Evolutionary conservation across 1,140 invertebrate species (phyloP), one percentile per base, ranked within the genome.

Genomic region (Globodera rostochiensis): DNA sequence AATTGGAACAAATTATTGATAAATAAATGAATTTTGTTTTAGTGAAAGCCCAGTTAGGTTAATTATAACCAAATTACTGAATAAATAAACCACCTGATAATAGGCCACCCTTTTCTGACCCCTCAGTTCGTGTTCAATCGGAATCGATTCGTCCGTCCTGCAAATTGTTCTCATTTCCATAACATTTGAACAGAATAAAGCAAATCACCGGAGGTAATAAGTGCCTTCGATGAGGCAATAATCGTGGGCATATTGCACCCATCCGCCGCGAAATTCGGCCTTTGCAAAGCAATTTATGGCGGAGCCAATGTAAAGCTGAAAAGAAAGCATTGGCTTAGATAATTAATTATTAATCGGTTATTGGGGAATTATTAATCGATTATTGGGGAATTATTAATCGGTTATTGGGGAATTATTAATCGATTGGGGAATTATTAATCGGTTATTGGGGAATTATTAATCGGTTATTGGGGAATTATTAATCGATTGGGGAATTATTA

Each of bases 221-320:
- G 85, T 86, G 74, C 79, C 85, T 71, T 86, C 85, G 60, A 86
- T 77, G 5, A 86, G 73, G 70, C 85, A 86, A 77, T 86, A 86
- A 57, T 86, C 85, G 36, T 86, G 86, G 13, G 84, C 77, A 77
- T 87, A 87, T 77, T 85, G 36, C 21, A 85, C 85, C 86, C 86
- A 87, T 2, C 86, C 85, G 21, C 21, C 74, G 19, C 78, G 75
- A 79, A 87, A 87, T 77, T 87, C 86, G 15, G 86, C 86, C 76
- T 87, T 87, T 7, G 86, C 79, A 53, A 87, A 87, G 57, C 86
- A 87, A 70, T 87, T 84, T n/a, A 87, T 87, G 15, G 84, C 80
- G 4, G 74, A 47, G 6, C 86, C 86, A n/a, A 89, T 84, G 74
- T 87, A 87, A 6, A 87, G 67, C 84, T 85, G n/a, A 36, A 36